A percentile compares a stretch with the other conserved stretches of the same genome.
Conservation (phyloP, 2,888 invertebrate genomes). For the Epistrophe eligans region DNA sequence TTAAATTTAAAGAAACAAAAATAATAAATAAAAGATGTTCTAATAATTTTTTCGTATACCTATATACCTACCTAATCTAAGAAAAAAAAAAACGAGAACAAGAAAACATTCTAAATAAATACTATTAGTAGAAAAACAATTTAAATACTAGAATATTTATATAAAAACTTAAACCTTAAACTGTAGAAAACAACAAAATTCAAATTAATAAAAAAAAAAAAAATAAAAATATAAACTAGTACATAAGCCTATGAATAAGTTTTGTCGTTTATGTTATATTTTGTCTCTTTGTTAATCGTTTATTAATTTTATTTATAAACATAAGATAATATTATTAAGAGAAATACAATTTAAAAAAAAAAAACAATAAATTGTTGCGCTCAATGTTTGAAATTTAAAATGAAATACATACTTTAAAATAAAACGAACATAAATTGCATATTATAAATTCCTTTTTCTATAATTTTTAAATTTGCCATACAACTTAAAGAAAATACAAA, state of each 20-base stretch:
- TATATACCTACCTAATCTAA: slow-evolving; percentile 35
- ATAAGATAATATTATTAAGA: background rate
- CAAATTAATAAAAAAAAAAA: slow-evolving; percentile 13
- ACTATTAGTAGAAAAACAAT: slow-evolving; percentile 39
- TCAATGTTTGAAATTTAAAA: slow-evolving; percentile 46
- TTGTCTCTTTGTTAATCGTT: slow-evolving; percentile 58
- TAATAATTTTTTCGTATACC: slow-evolving; percentile 67
- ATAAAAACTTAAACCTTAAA: slow-evolving; percentile 42
- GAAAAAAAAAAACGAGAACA: slow-evolving; percentile 27
- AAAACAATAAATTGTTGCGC: slow-evolving; percentile 30
- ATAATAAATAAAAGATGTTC: slow-evolving; percentile 22
- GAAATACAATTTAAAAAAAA: background rate
- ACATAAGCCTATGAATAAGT: slow-evolving; percentile 41
- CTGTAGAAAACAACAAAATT: slow-evolving; percentile 44
- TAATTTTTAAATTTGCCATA: slow-evolving; percentile 58
- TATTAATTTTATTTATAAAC: slow-evolving; percentile 41
- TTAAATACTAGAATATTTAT: slow-evolving; percentile 57
- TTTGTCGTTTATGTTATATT: slow-evolving; percentile 46
- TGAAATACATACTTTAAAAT: slow-evolving; percentile 8
- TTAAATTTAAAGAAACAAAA: no score
- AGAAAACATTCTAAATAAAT: slow-evolving; percentile 60
- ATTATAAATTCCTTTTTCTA: background rate
- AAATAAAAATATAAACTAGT: background rate
- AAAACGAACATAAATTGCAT: slow-evolving; percentile 6
- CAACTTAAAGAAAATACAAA: background rate